These are phyloP conservation scores for Hoplostethus mediterraneus DNA, from an alignment of 2,797 vertebrate genomes.

Conservation along the genomic window DNA sequence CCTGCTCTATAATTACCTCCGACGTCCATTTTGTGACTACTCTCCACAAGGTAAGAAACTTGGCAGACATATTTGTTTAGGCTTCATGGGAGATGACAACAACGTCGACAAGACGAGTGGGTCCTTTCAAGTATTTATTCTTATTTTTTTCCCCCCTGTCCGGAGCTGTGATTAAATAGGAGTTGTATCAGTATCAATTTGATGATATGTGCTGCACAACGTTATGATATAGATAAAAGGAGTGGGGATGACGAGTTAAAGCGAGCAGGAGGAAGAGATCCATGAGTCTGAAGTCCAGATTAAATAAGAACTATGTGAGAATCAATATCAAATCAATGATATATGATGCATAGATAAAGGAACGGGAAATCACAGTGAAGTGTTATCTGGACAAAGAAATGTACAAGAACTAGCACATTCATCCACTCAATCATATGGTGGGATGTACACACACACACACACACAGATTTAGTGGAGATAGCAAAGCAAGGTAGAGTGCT, in stretches of 20 bases:
- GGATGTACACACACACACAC: background rate
- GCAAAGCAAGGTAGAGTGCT: slow-evolving; percentile 11
- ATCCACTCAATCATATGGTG: background rate
- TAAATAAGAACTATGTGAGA: slow-evolving; percentile 3
- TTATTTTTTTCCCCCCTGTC: slow-evolving; percentile 46
- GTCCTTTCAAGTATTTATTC: slow-evolving; percentile 69
- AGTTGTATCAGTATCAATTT: slow-evolving; percentile 41
- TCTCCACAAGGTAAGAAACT: slow-evolving; percentile 46
- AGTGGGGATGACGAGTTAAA: slow-evolving; percentile 16
- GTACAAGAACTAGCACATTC: slow-evolving; percentile 4
- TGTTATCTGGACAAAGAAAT: slow-evolving; percentile 5
- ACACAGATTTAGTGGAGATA: slow-evolving; percentile 10
- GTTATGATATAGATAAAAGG: background rate
- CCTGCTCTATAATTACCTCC: slow-evolving; percentile 74
- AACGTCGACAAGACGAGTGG: slow-evolving; percentile 63
- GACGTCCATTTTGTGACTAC: slow-evolving; percentile 70
- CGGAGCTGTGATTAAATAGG: slow-evolving; percentile 63
- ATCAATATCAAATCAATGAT: background rate
- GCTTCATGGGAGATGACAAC: slow-evolving; percentile 73
- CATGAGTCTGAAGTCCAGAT: background rate
- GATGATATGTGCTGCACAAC: background rate
- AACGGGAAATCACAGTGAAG: background rate
- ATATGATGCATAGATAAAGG: background rate
- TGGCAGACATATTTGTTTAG: slow-evolving; percentile 71
- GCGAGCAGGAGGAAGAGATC: slow-evolving; percentile 14